Evolutionary conservation across 2,113 vertebrate genomes (phyloP), one percentile per base, ranked within the genome.

Genomic region (Okapia johnstoni): DNA sequence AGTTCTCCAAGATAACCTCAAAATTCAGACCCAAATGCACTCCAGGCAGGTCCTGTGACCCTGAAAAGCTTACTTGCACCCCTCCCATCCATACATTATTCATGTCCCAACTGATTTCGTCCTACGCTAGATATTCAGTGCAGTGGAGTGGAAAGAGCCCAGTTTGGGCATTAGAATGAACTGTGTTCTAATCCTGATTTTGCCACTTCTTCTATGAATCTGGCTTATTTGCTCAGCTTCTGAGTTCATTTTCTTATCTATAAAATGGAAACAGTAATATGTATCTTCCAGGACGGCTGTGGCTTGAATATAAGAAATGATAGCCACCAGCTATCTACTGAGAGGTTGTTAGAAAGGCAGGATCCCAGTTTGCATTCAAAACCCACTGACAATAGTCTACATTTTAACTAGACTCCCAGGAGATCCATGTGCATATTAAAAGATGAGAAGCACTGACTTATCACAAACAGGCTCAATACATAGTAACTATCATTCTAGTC

Each of bases 221-320:
- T 93, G 48, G 40, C 15, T 93, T 96, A 55, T 89, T 58, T 94
- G 26, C 58, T 90, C 46, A 94, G 55, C 46, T 95, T 92, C n/a
- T 92, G 40, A 91, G 30, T 73, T 76, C 2, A 91, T 63, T 95
- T 94, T 88, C 46, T 90, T 88, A 40, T 83, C 36, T 83, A 17
- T 80, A 90, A 94, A 88, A 93, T 88, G n/a, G n/a, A 17, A 58
- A 52, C 30, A 91, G 60, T 93, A 85, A 85, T 33, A 55, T 77
- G 12, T 91, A 48, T 63, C 81, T 88, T 93, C 25, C 15, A 97
- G 23, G 26, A 21, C 48, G 88, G 8, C 40, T 97, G 8, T 66
- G 83, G 77, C 33, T 94, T 93, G 50, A 61, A 92, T 96, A 80
- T 95, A 88, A 92, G 86, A 63, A 76, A 52, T 85, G 94, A 96